Percentiles rank a stretch among this genome's conserved stretches.
Evolutionary conservation across 2,888 invertebrate genomes (phyloP).

Genomic region (Sipha maydis): DNA sequence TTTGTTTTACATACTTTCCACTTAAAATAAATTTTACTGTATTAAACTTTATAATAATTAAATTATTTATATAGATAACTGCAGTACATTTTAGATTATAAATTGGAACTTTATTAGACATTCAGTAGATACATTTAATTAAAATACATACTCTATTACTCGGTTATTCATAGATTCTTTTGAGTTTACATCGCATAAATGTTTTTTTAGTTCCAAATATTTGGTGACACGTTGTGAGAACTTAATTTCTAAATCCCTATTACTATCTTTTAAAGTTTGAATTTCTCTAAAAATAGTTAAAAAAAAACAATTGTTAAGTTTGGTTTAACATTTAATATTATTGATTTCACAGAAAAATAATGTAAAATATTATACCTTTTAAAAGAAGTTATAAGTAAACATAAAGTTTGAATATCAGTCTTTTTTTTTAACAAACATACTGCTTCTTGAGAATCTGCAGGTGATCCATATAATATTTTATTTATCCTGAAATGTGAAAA

Average conservation of each 20-base stretch:
- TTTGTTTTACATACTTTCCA: too few species aligned
- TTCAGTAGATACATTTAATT: neutral
- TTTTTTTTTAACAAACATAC: conserved; percentile 57
- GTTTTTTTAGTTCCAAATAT: conserved; percentile 49
- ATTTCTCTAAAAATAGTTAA: conserved; percentile 59
- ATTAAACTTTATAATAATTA: too few species aligned
- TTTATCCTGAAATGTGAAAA: conserved; percentile 38
- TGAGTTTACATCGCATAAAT: conserved; percentile 49
- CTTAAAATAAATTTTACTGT: too few species aligned
- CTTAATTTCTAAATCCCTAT: conserved; percentile 53
- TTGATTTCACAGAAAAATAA: neutral
- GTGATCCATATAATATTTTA: conserved; percentile 52
- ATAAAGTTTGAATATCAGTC: conserved; percentile 59
- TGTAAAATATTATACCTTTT: conserved; percentile 44
- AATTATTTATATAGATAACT: too few species aligned
- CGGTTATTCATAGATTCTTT: conserved; percentile 59
- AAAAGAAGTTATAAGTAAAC: conserved; percentile 56
- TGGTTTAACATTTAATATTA: too few species aligned
- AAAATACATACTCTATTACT: conserved; percentile 60
- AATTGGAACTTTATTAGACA: neutral
- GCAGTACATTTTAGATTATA: neutral
- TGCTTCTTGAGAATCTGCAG: conserved; percentile 60
- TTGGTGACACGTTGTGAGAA: conserved; percentile 50
- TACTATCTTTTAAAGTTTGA: conserved; percentile 57
- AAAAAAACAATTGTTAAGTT: neutral